A percentile compares a stretch with the other conserved stretches of the same genome.
Conservation (phyloP, 2,797 vertebrate species). For the Platyrinchus mystaceus region DNA sequence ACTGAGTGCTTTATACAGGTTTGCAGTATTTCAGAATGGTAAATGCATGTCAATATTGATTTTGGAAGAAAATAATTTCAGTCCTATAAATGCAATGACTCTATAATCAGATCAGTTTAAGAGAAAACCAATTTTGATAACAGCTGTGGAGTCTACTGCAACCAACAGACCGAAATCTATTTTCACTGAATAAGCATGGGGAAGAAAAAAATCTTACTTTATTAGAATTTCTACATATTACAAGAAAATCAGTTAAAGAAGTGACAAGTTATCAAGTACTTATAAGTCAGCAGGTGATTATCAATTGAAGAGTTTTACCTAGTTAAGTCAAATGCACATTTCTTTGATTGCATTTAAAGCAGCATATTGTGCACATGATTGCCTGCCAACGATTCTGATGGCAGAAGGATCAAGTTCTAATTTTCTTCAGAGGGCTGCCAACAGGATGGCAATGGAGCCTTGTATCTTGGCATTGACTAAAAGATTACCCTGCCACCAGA, state of each 20-base stretch:
- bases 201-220: neutral
- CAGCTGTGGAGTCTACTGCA: neutral
- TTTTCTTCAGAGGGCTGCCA: slow-evolving; percentile 33
- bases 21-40: neutral
- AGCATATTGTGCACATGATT: slow-evolving; percentile 35
- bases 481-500: neutral
- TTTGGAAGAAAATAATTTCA: neutral
- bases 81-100: neutral
- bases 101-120: neutral
- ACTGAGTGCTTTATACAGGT: neutral
- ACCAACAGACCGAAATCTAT: neutral
- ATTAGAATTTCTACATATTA: neutral
- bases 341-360: slow-evolving; percentile 9
- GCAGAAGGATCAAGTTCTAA: slow-evolving; percentile 30
- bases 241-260: neutral
- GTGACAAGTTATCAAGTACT: neutral
- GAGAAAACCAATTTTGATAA: neutral
- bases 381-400: slow-evolving; percentile 23
- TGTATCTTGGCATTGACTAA: neutral
- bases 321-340: neutral
- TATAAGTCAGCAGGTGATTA: slow-evolving; percentile 5
- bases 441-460: neutral
- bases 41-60: neutral
- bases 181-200: neutral
- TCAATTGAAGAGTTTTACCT: neutral